A percentile compares a stretch with the other conserved stretches of the same genome.
Evolutionary conservation across 2,113 vertebrate genomes (phyloP).

Genomic region (Hippocampus barbouri): DNA sequence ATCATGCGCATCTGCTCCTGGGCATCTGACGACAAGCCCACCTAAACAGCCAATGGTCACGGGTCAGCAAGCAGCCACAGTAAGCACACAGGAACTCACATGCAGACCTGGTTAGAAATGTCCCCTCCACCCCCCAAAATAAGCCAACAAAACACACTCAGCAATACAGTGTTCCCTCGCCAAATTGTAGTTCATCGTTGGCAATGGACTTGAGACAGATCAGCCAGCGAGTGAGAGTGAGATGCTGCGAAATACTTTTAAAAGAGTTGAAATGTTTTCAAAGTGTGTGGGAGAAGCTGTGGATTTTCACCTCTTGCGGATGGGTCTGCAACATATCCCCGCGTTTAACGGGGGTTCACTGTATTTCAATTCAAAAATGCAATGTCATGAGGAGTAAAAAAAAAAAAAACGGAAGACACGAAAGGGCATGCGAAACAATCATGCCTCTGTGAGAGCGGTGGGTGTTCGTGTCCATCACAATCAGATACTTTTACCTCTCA

Average conservation of each 20-base stretch:
- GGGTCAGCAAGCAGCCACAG: background rate
- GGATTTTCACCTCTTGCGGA: background rate
- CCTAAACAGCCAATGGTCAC: slow-evolving; percentile 66
- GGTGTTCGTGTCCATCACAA: slow-evolving; percentile 75
- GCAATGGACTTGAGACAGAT: too few relatives aligned
- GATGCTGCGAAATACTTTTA: too few relatives aligned
- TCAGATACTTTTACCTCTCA: slow-evolving; percentile 87
- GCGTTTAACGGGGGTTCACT: background rate
- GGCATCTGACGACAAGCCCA: slow-evolving; percentile 91
- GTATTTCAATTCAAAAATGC: slow-evolving; percentile 17
- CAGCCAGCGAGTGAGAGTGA: too few relatives aligned
- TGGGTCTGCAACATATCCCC: background rate
- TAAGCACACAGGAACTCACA: background rate
- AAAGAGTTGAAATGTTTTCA: background rate
- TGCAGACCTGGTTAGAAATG: slow-evolving; percentile 6
- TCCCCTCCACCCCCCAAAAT: background rate
- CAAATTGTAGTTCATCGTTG: background rate
- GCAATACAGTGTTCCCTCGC: background rate
- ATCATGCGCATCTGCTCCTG: slow-evolving; percentile 99
- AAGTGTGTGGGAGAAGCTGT: background rate
- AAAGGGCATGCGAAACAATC: slow-evolving; percentile 29
- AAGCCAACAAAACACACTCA: background rate
- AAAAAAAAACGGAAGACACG: slow-evolving; percentile 3
- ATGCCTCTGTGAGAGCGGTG: slow-evolving; percentile 48
- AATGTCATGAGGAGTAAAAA: slow-evolving; percentile 9